phyloP scores from a whole-genome alignment of 2,113 vertebrate genomes.

The Sylvietta virens region DNA sequence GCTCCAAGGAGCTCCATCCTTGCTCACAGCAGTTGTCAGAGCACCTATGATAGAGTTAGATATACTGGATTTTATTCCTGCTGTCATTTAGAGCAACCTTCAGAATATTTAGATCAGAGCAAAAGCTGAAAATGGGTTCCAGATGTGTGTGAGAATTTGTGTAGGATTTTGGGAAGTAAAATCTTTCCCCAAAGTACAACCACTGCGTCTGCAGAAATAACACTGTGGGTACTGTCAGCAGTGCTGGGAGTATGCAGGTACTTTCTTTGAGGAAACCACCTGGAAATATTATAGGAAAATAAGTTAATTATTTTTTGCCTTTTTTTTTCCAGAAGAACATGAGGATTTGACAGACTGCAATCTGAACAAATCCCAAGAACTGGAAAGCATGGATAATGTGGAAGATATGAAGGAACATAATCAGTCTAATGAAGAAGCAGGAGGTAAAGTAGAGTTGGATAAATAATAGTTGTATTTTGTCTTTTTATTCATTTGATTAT shows the following conservation, averaged over 20 bases:
- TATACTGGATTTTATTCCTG: not conserved
- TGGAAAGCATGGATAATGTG: constrained; percentile 49
- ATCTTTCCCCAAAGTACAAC: not conserved
- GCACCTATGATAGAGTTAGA: not conserved
- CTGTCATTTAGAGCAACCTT: not conserved
- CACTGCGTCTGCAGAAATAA: not conserved
- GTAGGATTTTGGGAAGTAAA: not conserved
- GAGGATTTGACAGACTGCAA: constrained; percentile 61
- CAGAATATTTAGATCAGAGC: not conserved
- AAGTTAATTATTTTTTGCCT: not conserved
- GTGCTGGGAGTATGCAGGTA: not conserved
- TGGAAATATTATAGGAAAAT: not conserved
- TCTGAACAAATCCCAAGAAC: constrained; percentile 65
- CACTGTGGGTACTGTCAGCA: not conserved
- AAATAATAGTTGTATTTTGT: not conserved
- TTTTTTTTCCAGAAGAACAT: constrained; percentile 34
- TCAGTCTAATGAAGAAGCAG: constrained; percentile 53
- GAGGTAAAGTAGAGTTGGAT: constrained; percentile 59
- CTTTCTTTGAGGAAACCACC: not conserved
- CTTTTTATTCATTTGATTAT: not conserved
- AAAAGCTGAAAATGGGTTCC: not conserved
- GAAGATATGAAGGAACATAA: constrained; percentile 62
- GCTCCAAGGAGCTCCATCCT: not conserved
- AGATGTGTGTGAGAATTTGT: not conserved
- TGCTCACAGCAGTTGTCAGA: not conserved